These are phyloP conservation scores for Sorex fumeus DNA, from an alignment of 2,113 vertebrate species.

Conservation along the genomic window DNA sequence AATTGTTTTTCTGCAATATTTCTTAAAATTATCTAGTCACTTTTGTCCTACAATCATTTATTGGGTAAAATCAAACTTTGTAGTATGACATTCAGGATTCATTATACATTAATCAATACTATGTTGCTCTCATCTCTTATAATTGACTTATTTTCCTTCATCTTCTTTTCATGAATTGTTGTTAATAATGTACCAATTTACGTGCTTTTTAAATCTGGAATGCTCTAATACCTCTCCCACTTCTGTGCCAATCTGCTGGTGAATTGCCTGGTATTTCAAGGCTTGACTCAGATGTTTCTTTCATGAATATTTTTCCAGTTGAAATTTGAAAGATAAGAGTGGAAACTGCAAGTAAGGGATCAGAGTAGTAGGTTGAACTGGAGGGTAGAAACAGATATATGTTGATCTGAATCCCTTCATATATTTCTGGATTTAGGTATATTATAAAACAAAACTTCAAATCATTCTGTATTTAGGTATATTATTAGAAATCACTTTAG, in stretches of 20 bases:
- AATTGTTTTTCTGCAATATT: neutral
- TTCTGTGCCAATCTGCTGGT: neutral
- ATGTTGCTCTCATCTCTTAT: neutral
- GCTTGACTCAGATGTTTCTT: neutral
- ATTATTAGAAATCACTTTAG: neutral
- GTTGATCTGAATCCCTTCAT: neutral
- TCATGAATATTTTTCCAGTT: neutral
- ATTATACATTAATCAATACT: neutral
- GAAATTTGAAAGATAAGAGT: neutral
- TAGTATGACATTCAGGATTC: neutral
- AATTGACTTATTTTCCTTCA: neutral
- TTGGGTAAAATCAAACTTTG: constrained; percentile 8
- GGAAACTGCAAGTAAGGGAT: neutral
- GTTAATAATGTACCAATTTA: neutral
- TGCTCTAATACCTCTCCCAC: neutral
- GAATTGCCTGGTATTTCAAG: neutral
- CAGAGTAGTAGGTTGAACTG: neutral
- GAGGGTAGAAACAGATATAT: neutral
- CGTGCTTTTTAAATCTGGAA: neutral
- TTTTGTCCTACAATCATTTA: neutral
- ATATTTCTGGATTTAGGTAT: neutral
- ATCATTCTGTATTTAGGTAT: neutral
- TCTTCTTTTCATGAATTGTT: neutral
- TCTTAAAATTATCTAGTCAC: constrained; percentile 26
- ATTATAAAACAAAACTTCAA: neutral